Base-by-base conservation (phyloP, 2,888 invertebrate genomes). In the Sturmia bella region DNA sequence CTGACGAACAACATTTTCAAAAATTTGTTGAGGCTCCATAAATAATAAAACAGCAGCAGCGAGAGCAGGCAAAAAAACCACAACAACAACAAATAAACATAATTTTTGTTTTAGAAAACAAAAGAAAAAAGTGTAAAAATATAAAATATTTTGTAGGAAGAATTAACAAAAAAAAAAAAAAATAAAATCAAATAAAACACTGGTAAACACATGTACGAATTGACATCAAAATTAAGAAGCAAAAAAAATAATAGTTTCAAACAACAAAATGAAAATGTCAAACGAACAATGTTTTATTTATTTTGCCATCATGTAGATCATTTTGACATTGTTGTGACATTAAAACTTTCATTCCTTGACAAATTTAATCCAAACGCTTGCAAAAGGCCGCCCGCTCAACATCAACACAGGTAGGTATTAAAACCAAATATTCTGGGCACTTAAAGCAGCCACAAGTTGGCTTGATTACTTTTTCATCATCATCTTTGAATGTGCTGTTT, bases 1-100 rank as follows among this genome's bases (percentile, higher is more conserved):
- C 75, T 76, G 76, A 76, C 54, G 61, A 69, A 24, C 61, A 76
- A 61, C 76, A 69, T 76, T 76, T 61, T 69, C 69, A 69, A 66
- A 79, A 79, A 79, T 79, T 66, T 73, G 78, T 79, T 68, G 41
- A 73, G 66, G 19, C 66, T 72, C 66, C 78, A 79, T 79, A 79
- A 79, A 73, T 79, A 79, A 79, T 73, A 79, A 59, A 56, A 64
- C 21, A 70, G 50, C 76, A 69, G 13, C 59, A 39, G 11, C n/a
- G n/a, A n/a, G n/a, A 54, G 11, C 63, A 54, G 19, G 19, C 32
- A 45, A 61, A 15, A 45, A 45, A 7, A 41, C 27, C 2, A 32
- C 56, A 66, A 54, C 63, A 54, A 52, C 41, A 43, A 50, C 19
- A 56, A 37, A 57, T 32, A 45, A 27, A 64, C 45, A 48, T 72